These are phyloP conservation scores for Otus scops DNA, from an alignment of 2,797 vertebrate genomes.

Conservation along the genomic window DNA sequence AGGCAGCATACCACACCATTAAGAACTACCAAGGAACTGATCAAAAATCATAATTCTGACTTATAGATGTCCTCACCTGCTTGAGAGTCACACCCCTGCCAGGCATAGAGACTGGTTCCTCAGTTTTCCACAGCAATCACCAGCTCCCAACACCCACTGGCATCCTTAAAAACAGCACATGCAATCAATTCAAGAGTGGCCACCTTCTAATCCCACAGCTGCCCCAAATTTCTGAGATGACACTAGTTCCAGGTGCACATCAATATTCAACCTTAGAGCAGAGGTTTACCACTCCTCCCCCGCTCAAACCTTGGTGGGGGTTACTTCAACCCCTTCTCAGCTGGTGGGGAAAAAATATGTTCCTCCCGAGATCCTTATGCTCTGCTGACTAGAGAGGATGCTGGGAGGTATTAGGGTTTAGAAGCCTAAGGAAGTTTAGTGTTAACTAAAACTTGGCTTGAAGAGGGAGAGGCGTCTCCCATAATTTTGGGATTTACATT, in stretches of 20 bases:
- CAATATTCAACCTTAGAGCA: accelerated
- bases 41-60: background rate
- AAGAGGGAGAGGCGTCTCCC: background rate
- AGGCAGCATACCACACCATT: background rate
- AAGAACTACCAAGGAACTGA: accelerated
- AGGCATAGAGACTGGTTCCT: accelerated
- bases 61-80: accelerated
- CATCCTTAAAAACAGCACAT: accelerated
- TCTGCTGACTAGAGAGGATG: background rate
- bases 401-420: background rate
- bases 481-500: background rate
- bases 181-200: background rate
- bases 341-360: accelerated
- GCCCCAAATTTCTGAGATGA: accelerated
- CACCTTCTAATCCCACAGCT: background rate
- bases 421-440: background rate
- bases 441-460: background rate
- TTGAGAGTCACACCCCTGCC: accelerated
- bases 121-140: accelerated
- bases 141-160: accelerated
- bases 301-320: background rate
- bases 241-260: background rate
- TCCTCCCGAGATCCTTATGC: background rate
- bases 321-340: background rate
- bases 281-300: accelerated